These are phyloP conservation scores for Oncorhynchus keta DNA, from an alignment of 2,113 vertebrate genomes.

Conservation along the genomic window DNA sequence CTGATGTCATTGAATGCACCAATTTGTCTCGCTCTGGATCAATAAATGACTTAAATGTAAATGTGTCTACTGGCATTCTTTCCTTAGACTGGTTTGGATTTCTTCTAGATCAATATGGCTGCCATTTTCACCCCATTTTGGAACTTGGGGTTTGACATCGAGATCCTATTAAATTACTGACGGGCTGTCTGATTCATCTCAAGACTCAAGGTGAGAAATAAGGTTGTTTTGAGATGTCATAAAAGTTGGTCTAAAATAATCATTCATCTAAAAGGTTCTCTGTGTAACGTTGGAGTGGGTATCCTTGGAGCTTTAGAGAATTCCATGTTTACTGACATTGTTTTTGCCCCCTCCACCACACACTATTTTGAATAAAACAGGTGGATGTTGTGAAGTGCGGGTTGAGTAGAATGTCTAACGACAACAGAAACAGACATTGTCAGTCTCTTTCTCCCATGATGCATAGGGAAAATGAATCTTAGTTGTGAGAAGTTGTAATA, in stretches of 20 bases:
- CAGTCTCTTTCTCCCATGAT: conserved; percentile 21
- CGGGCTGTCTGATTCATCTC: conserved; percentile 41
- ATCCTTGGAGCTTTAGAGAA: conserved; percentile 25
- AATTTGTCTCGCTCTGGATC: too few species aligned
- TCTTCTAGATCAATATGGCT: too few species aligned
- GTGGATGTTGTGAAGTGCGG: background rate
- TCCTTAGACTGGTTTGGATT: too few species aligned
- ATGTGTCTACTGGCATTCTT: too few species aligned
- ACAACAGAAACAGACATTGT: conserved; percentile 1
- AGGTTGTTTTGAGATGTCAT: conserved; percentile 47
- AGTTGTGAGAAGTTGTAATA: conserved; percentile 41
- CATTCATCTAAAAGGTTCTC: conserved; percentile 49
- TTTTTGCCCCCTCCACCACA: conserved; percentile 20
- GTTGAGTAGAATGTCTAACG: conserved; percentile 11
- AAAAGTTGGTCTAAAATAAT: conserved; percentile 41
- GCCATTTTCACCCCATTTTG: too few species aligned
- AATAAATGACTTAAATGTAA: too few species aligned
- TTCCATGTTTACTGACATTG: conserved; percentile 33
- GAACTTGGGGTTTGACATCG: too few species aligned
- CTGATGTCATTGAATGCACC: too few species aligned
- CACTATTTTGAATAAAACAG: conserved; percentile 22
- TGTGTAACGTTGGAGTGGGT: conserved; percentile 28
- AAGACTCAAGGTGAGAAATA: conserved; percentile 46
- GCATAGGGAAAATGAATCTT: conserved; percentile 37
- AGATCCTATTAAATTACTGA: too few species aligned